Evolutionary conservation across 2,113 vertebrate genomes (phyloP).

Genomic region (Apaloderma vittatum): DNA sequence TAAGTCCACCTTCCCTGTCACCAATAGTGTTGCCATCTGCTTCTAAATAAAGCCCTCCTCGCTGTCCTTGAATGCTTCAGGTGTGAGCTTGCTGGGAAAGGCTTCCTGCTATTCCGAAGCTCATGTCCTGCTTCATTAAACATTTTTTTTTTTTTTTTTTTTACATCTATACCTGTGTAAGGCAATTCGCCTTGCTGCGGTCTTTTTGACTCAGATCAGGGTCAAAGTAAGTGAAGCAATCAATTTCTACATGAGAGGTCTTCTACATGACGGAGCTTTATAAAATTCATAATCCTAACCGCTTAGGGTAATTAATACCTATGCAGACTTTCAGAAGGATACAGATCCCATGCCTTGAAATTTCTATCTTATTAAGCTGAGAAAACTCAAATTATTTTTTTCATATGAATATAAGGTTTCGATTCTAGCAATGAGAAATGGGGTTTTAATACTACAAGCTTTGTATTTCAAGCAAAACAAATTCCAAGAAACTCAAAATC

Average conservation of each 20-base stretch:
- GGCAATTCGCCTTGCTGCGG: background rate
- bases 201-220: background rate
- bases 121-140: background rate
- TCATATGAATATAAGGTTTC: background rate
- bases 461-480: background rate
- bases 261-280: background rate
- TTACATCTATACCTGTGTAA: background rate
- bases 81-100: background rate
- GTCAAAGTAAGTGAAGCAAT: background rate
- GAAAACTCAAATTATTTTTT: background rate
- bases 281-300: background rate
- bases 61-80: background rate
- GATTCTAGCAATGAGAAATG: background rate
- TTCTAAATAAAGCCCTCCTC: background rate
- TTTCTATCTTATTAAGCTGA: background rate
- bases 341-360: background rate
- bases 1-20: background rate
- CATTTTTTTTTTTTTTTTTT: background rate
- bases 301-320: background rate
- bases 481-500: background rate
- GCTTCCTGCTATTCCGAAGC: background rate
- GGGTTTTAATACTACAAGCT: background rate
- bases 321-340: background rate
- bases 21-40: background rate
- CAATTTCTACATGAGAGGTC: background rate